phyloP scores from a whole-genome alignment of 2,888 invertebrate species.

The Drosophila macrospina region DNA sequence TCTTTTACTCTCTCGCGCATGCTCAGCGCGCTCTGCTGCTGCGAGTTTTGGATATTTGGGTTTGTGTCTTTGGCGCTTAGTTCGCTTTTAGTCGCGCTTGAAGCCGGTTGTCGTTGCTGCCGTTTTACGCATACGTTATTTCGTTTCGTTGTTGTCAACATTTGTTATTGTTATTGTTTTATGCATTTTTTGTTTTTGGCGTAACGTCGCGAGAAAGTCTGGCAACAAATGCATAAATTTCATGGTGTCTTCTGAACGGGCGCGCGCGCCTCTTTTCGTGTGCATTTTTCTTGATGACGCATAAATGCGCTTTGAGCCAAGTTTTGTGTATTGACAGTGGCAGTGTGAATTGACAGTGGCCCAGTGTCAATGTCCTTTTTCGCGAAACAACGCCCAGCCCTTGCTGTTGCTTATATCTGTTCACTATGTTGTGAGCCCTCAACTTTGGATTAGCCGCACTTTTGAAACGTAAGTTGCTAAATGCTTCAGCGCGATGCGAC shows the following conservation, averaged over 20 bases:
- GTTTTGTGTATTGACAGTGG: slow-evolving; percentile 25
- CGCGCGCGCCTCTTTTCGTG: slow-evolving; percentile 37
- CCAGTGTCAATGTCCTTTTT: slow-evolving; percentile 74
- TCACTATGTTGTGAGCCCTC: background rate
- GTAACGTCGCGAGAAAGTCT: slow-evolving; percentile 50
- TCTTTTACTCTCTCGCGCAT: slow-evolving; percentile 38
- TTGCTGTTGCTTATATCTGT: too few relatives aligned
- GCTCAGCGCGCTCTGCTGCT: slow-evolving; percentile 53
- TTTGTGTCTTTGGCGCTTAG: slow-evolving; percentile 53
- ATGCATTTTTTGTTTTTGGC: slow-evolving; percentile 8
- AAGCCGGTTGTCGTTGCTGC: slow-evolving; percentile 67
- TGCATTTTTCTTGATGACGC: slow-evolving; percentile 66
- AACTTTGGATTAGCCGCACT: slow-evolving; percentile 48
- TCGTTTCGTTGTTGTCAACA: slow-evolving; percentile 35
- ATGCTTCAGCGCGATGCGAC: slow-evolving; percentile 34
- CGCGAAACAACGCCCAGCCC: slow-evolving; percentile 43
- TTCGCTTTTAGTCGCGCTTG: slow-evolving; percentile 62
- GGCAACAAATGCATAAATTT: slow-evolving; percentile 58
- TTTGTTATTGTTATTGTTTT: slow-evolving; percentile 52
- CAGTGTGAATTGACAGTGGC: slow-evolving; percentile 14
- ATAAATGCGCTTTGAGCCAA: slow-evolving; percentile 62
- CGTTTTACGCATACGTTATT: slow-evolving; percentile 12
- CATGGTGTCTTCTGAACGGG: slow-evolving; percentile 40
- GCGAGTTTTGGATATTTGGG: slow-evolving; percentile 45
- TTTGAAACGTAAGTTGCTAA: slow-evolving; percentile 62